Base-by-base conservation (phyloP, 2,888 invertebrate species). In the Gortyna flavago region DNA sequence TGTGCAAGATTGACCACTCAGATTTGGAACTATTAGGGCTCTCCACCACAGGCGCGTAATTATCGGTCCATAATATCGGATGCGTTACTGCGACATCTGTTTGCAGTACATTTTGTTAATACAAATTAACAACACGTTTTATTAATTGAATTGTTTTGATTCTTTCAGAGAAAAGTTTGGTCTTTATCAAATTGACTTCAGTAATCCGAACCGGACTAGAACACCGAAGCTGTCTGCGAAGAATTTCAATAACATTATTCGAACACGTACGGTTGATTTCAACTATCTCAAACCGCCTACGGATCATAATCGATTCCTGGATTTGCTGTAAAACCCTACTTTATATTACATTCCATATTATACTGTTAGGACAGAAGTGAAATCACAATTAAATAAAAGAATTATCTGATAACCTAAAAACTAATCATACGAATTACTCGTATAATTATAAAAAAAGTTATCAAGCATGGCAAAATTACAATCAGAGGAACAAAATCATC, bases 151-250 rank as follows among this genome's bases (percentile, higher is more conserved):
- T 29, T 2, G 44, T 0, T 73, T 21, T 64, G 4, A n/a, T 70
- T 25, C 1, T 85, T 81, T 35, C 72, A 86, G 86, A 13, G n/a
- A 72, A 9, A 81, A 77, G 11, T 70, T 76, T 68, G 77, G 77
- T 1, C 62, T 82, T 0, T 81, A 65, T 66, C 35, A 71, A 65
- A 70, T 81, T 16, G 67, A 77, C 35, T 75, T 68, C 21, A 65
- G n/a, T 11, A 69, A 71, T 70, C 66, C 73, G 44, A 70, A 77
- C 41, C 35, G 41, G 29, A 72, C 73, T 16, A 57, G 77, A 44
- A 74, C 65, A 3, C 72, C 73, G 32, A 77, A 81, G 44, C 32
- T 77, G 29, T 82, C 71, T 54, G 82, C 65, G 21, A 76, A 67
- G 41, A 72, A 48, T 61, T 82, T 38, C 18, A 59, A 54, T 4